Percentiles rank a stretch among this genome's conserved stretches.
Evolutionary conservation across 2,113 vertebrate species (phyloP).

Genomic region (Capreolus pygargus): DNA sequence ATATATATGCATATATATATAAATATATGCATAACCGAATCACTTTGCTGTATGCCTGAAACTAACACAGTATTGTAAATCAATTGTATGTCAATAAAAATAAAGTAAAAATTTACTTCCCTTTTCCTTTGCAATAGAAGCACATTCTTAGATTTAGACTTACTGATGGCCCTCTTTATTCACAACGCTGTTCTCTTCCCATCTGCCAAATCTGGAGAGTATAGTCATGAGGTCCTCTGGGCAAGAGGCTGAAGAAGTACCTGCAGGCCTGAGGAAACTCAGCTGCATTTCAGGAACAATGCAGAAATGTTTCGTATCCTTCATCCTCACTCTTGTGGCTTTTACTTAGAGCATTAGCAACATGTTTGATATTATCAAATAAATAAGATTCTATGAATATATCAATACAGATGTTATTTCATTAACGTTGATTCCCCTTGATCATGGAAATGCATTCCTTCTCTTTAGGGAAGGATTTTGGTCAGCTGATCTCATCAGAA

Average conservation of each 20-base stretch:
- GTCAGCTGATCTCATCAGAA: conserved; percentile 37
- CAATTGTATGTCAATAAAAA: neutral
- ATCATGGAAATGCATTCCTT: conserved; percentile 54
- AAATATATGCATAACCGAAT: neutral
- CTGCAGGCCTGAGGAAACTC: neutral
- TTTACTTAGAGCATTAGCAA: conserved; percentile 46
- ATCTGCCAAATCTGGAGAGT: neutral
- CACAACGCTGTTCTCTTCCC: neutral
- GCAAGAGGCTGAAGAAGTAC: neutral
- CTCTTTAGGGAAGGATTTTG: conserved; percentile 62
- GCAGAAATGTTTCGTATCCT: neutral
- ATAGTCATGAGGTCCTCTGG: neutral
- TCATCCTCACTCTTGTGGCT: conserved; percentile 4
- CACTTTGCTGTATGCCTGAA: neutral
- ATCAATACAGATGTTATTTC: conserved; percentile 49
- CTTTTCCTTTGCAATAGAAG: neutral
- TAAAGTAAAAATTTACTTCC: neutral
- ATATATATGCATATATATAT: neutral
- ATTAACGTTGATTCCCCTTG: conserved; percentile 69
- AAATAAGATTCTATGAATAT: conserved; percentile 37
- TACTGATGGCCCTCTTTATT: neutral
- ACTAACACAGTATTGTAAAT: neutral
- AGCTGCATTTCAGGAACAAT: conserved; percentile 6
- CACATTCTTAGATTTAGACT: conserved; percentile 24
- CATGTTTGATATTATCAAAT: conserved; percentile 33